Base-by-base conservation (phyloP, 2,888 invertebrate species). In the Hetaerina titia region DNA sequence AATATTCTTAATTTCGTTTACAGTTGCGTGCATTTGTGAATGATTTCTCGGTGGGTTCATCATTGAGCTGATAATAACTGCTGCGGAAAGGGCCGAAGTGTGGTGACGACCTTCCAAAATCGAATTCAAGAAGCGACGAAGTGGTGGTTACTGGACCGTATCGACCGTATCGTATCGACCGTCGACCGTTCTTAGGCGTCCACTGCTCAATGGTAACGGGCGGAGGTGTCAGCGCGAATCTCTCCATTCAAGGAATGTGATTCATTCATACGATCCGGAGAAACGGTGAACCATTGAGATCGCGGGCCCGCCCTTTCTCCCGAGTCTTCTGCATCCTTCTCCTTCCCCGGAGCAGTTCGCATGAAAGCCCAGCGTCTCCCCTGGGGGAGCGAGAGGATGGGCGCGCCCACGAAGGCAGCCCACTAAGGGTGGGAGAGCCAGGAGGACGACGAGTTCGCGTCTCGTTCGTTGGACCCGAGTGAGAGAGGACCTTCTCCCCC, bases 251-350 rank as follows among this genome's bases (percentile, higher is more conserved):
- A 31, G 81, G 81, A 31, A 81, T 81, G 25, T 81, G 81, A 81
- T 81, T 81, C 81, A 81, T 31, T 81, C 81, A 31, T 81, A 31
- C 81, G 25, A 31, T 81, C 81, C 81, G 81, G 81, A 81, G 81
- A 81, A 81, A 81, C 31, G 4, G 11, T 31, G 25, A 31, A 11
- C 25, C 31, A 5, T 31, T 31, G 81, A 31, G 15, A 81, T 81
- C 31, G 9, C 5, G 25, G 81, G 15, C 81, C 81, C 69, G 69
- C 69, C 69, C 69, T 22, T 69, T 69, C 13, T 22, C 31, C 81
- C 9, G 81, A 81, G 31, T 13, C 22, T 69, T 69, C 22, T n/a
- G n/a, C 11, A 5, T n/a, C 69, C 11, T 13, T 11, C 81, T 31
- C 31, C 81, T 60, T 17, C 60, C 81, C 13, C n/a, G 81, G 31